Evolutionary conservation across 2,113 vertebrate species (phyloP).

Genomic region (Syrrhaptes paradoxus): DNA sequence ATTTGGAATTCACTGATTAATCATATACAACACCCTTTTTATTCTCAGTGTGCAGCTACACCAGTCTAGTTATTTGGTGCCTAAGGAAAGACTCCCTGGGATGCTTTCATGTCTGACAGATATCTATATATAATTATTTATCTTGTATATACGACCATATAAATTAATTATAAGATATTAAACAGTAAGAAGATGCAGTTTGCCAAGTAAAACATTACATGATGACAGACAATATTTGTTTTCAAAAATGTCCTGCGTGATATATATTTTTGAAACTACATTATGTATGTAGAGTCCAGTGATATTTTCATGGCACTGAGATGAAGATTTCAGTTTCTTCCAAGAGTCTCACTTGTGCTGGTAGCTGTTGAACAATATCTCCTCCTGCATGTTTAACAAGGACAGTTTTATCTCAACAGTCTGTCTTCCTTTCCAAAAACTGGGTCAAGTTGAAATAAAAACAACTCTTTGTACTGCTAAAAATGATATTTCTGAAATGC

Average conservation of each 20-base stretch:
- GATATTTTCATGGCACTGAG: neutral
- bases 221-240: neutral
- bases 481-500: neutral
- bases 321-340: neutral
- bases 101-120: slow-evolving; percentile 40
- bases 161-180: slow-evolving; percentile 47
- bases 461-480: slow-evolving; percentile 38
- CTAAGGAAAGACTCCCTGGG: neutral
- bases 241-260: neutral
- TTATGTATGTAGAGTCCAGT: neutral
- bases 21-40: neutral
- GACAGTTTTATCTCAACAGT: slow-evolving; percentile 19
- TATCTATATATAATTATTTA: slow-evolving; percentile 32
- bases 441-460: slow-evolving; percentile 47
- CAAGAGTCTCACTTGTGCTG: neutral
- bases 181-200: slow-evolving; percentile 9
- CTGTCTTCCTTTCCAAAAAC: slow-evolving; percentile 33
- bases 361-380: neutral
- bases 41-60: neutral
- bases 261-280: neutral
- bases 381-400: slow-evolving; percentile 5
- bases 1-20: slow-evolving; percentile 7
- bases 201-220: neutral
- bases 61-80: neutral
- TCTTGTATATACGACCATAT: neutral